Percentiles rank a stretch among this genome's conserved stretches.
Evolutionary conservation across 1,140 invertebrate genomes (phyloP).

Genomic region (Pseudoatta argentina): DNA sequence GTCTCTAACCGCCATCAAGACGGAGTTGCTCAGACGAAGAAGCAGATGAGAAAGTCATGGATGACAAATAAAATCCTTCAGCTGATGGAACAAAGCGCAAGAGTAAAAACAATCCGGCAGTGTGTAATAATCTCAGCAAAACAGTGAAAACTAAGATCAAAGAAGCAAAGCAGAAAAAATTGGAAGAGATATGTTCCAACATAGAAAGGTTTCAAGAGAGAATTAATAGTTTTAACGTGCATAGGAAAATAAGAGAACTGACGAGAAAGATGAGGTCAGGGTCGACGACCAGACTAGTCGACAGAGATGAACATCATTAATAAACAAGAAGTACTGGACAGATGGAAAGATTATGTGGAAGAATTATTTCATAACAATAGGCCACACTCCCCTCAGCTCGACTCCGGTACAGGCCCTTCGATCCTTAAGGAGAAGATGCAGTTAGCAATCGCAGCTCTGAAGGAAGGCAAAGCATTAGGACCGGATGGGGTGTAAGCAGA

Average conservation of each 20-base stretch:
- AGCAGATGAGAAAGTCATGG: not conserved
- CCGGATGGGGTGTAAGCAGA: too few relatives aligned
- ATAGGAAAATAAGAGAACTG: not conserved
- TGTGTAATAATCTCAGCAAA: not conserved
- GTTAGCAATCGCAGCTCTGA: too few relatives aligned
- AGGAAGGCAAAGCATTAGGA: too few relatives aligned
- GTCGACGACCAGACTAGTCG: not conserved
- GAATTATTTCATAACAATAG: not conserved
- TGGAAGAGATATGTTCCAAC: not conserved
- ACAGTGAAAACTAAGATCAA: not conserved
- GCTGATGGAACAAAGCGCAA: not conserved
- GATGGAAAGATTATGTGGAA: not conserved
- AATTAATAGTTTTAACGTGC: not conserved
- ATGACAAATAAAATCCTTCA: not conserved
- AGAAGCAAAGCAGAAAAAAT: not conserved
- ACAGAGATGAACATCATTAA: not conserved
- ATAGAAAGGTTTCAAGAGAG: not conserved
- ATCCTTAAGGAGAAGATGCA: too few relatives aligned
- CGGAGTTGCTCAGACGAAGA: not conserved
- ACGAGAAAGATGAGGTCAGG: not conserved
- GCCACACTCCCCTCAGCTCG: too few relatives aligned
- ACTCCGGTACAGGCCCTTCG: too few relatives aligned
- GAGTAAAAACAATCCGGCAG: not conserved
- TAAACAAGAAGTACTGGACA: not conserved
- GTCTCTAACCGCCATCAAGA: not conserved